A percentile compares a stretch with the other conserved stretches of the same genome.
Evolutionary conservation across 1,140 invertebrate genomes (phyloP).

Genomic region (Arctopsyche grandis): DNA sequence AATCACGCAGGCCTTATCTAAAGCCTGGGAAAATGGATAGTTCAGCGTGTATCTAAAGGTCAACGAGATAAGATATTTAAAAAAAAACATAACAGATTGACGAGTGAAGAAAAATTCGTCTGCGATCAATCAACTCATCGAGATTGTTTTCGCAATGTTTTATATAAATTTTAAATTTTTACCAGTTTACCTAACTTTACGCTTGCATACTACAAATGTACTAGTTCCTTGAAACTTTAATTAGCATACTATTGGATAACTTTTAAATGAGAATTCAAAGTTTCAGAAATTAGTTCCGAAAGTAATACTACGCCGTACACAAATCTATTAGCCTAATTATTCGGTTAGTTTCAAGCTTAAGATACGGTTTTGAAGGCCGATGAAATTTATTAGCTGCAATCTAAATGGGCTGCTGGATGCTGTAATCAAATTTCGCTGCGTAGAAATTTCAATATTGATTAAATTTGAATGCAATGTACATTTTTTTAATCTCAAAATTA

Average conservation of each 20-base stretch:
- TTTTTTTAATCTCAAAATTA: too few relatives aligned
- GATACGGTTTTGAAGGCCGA: not conserved
- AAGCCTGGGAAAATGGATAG: not conserved
- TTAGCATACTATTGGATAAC: not conserved
- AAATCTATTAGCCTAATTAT: constrained; percentile 4
- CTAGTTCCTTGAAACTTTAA: constrained; percentile 16
- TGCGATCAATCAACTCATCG: too few relatives aligned
- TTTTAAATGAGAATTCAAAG: constrained; percentile 11
- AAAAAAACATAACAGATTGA: too few relatives aligned
- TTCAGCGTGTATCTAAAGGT: not conserved
- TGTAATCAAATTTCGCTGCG: too few relatives aligned
- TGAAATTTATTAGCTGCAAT: not conserved
- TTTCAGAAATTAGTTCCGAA: not conserved
- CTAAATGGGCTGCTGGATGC: too few relatives aligned
- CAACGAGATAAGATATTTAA: not conserved
- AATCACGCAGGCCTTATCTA: not conserved
- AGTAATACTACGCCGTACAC: not conserved
- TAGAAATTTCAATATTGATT: too few relatives aligned
- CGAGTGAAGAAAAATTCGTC: too few relatives aligned
- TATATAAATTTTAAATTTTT: too few relatives aligned
- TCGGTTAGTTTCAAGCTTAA: not conserved
- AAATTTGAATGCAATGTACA: too few relatives aligned
- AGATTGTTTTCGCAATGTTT: too few relatives aligned
- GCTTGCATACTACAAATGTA: too few relatives aligned
- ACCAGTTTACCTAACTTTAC: too few relatives aligned